Base-by-base conservation (phyloP, 2,113 vertebrate genomes). In the Microcebus ravelobensis region DNA sequence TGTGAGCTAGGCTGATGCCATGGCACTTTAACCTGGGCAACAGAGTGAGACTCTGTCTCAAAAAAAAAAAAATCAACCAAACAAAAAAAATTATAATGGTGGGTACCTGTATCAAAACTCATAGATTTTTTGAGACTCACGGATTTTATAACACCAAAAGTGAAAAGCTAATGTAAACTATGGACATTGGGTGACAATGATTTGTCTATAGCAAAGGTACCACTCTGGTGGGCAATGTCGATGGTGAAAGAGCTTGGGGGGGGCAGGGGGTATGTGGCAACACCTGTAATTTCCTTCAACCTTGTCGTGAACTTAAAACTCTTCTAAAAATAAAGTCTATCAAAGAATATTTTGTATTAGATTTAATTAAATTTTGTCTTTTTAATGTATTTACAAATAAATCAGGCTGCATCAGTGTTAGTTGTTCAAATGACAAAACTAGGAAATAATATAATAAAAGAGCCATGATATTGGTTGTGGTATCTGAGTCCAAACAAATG, bases 321-420 rank as follows among this genome's bases (percentile, higher is more conserved):
- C 4, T 21, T 74, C 17, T 85, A 34, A 81, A 91, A 59, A 42
- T 57, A 18, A 2, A 74, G 12, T 8, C 27, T 67, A 23, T 59
- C 50, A 55, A 71, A 12, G 0, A 63, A 55, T 39, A 45, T 21
- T 2, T 21, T 52, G 9, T 45, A 1, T 65, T 36, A 79, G 27
- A 5, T 73, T 93, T 68, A 61, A 93, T 74, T 55, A 15, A 23
- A 8, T 17, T 5, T 48, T 39, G 8, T 12, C 21, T 76, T 87
- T 76, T 85, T 55, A 87, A 57, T 87, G 10, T 39, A 39, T 70
- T 94, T 39, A 77, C 68, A 34, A 76, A 20, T 65, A 31, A 52
- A 1, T 20, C 45, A 80, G 36, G n/a, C 42, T 23, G 4, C 48
- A 42, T 67, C 23, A 14, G 3, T n/a, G 31, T 50, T 68, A 73